Conservation (phyloP, 2,888 invertebrate genomes). For the Acanthosepion pharaonis region DNA sequence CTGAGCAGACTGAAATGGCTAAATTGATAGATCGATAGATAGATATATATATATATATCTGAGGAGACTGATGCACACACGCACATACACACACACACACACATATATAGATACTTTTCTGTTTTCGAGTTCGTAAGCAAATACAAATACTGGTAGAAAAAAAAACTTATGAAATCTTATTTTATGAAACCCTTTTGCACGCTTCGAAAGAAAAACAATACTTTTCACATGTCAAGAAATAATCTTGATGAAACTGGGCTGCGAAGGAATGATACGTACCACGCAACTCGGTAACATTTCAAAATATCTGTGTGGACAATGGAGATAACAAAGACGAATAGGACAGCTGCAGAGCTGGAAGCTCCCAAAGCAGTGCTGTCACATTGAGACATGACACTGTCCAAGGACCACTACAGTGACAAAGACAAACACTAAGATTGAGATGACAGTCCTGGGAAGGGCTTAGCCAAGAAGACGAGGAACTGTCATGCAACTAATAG, state of each 20-base stretch:
- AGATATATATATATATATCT: background rate
- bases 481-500: background rate
- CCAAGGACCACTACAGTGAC: background rate
- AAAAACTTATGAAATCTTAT: background rate
- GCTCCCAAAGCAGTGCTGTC: background rate
- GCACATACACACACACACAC: too few species aligned
- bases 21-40: too few species aligned
- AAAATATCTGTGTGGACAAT: background rate
- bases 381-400: slow-evolving; percentile 12
- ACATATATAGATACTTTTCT: too few species aligned
- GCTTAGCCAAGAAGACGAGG: background rate
- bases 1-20: too few species aligned
- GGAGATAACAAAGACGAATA: background rate
- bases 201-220: background rate
- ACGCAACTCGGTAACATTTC: slow-evolving; percentile 33
- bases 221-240: background rate
- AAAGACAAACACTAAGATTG: background rate
- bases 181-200: background rate
- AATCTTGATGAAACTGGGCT: background rate
- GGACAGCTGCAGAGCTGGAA: background rate
- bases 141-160: background rate
- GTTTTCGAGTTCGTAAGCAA: too few species aligned
- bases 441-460: background rate
- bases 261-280: background rate
- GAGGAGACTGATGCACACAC: background rate